phyloP scores from a whole-genome alignment of 2,888 invertebrate species.

The Agrotis segetum region DNA sequence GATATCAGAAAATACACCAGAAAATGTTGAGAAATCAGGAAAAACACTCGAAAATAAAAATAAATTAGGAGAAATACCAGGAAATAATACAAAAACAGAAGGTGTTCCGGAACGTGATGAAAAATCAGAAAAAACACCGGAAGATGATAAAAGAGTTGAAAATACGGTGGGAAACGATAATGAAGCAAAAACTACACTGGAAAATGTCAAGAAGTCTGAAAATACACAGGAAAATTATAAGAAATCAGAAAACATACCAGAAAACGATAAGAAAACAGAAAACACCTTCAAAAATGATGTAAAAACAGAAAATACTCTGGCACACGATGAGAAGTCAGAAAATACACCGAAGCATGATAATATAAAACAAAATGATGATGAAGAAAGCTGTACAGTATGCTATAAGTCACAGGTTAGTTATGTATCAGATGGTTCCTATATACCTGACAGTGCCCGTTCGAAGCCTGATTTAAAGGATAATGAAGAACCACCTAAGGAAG shows the following conservation, averaged over 20 bases:
- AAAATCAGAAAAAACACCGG: background rate
- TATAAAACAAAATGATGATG: background rate
- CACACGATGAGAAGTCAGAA: background rate
- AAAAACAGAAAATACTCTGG: too few relatives aligned
- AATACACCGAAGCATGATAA: background rate
- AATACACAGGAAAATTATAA: too few relatives aligned
- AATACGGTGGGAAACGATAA: too few relatives aligned
- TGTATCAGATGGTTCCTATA: background rate
- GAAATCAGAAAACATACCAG: background rate
- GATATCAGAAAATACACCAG: background rate
- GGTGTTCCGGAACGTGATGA: background rate
- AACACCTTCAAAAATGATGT: too few relatives aligned
- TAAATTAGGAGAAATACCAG: too few relatives aligned
- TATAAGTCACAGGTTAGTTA: constrained; percentile 9
- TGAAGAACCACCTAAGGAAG: background rate
- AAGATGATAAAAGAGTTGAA: background rate
- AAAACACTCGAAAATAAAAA: too few relatives aligned
- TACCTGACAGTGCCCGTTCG: background rate
- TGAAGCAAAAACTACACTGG: too few relatives aligned
- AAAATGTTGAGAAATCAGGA: background rate
- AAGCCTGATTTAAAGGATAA: background rate
- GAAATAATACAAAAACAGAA: too few relatives aligned
- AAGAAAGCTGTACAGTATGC: constrained; percentile 25
- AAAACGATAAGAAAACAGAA: too few relatives aligned
- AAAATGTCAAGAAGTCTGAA: too few relatives aligned